Evolutionary conservation across 1,140 invertebrate genomes (phyloP), one percentile per base, ranked within the genome.

Genomic region (Ips nitidus): DNA sequence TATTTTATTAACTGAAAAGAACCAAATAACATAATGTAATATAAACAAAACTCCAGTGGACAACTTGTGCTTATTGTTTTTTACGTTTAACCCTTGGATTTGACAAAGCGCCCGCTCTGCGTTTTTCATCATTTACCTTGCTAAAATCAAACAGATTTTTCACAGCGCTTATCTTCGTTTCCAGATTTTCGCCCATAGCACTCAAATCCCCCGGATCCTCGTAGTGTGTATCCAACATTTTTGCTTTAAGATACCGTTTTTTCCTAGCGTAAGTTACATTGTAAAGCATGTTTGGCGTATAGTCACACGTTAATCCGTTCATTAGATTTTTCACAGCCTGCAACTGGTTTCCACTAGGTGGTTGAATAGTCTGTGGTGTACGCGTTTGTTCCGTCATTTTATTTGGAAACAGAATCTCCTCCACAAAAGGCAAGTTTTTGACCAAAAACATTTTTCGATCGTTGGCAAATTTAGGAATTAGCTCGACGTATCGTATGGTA

Each of bases 401-500:
- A 22, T 63, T 71, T 1, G 71, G 71, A 40, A 60, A 43, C n/a
- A 52, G 37, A 22, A 60, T 50, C 64, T 77, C 74, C 58, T 70
- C 60, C 37, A 41, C 67, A 52, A 71, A 75, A 6, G 76, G 74
- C 50, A 77, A 62, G n/a, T 62, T 38, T 73, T 75, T 75, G 3
- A 71, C 67, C 1, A 76, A 5, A 52, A 75, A 77, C 52, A 73
- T 52, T 52, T 43, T 70, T 38, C 39, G 57, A 22, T 72, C 69
- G 57, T 75, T 72, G 1, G 59, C 58, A 58, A 56, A 71, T 63
- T 73, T 73, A 4, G 76, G 76, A 36, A 77, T 75, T 2, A 77
- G 59, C 71, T 77, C 76, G 0, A 73, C 68, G 53, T 69, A 72
- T 60, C 72, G 59, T n/a, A 62, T 39, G 39, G 60, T 63, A 57